These are phyloP conservation scores for Calliphora vicina DNA, from an alignment of 1,140 invertebrate species.

Conservation along the genomic window DNA sequence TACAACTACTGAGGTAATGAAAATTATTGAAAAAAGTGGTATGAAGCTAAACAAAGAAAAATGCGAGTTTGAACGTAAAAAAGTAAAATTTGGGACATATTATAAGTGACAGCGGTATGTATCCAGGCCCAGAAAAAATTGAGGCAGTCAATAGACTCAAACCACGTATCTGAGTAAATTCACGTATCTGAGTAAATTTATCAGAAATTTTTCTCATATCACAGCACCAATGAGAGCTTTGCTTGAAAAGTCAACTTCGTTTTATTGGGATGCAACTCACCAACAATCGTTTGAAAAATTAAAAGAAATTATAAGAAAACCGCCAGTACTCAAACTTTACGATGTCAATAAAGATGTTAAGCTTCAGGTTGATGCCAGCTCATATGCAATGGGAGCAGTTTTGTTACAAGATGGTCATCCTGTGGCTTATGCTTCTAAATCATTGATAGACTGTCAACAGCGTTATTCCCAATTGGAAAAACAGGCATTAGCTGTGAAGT, in stretches of 20 bases:
- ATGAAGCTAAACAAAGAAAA: slow-evolving; percentile 53
- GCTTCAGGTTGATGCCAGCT: slow-evolving; percentile 41
- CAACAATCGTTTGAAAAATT: slow-evolving; percentile 53
- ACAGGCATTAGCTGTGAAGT: slow-evolving; percentile 55
- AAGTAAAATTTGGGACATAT: slow-evolving; percentile 57
- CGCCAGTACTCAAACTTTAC: slow-evolving; percentile 51
- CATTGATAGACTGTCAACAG: slow-evolving; percentile 52
- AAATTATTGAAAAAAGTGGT: slow-evolving; percentile 41
- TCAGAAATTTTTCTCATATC: slow-evolving; percentile 58
- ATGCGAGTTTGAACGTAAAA: slow-evolving; percentile 44
- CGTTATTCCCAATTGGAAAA: slow-evolving; percentile 60
- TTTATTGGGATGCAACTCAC: slow-evolving; percentile 54
- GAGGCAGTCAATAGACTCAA: slow-evolving; percentile 50
- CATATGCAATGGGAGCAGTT: slow-evolving; percentile 46
- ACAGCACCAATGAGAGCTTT: slow-evolving; percentile 59
- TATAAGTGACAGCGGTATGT: slow-evolving; percentile 53
- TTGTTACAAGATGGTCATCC: slow-evolving; percentile 48
- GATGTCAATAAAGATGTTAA: slow-evolving; percentile 39
- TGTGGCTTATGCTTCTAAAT: slow-evolving; percentile 51
- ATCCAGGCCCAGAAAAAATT: slow-evolving; percentile 54
- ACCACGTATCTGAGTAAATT: slow-evolving; percentile 56
- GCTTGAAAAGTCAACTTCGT: slow-evolving; percentile 58
- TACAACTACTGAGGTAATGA: slow-evolving; percentile 42
- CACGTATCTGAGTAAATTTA: slow-evolving; percentile 60
- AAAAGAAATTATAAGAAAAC: slow-evolving; percentile 48